Conservation (phyloP, 2,888 invertebrate genomes). For the Ganaspis brasiliensis region DNA sequence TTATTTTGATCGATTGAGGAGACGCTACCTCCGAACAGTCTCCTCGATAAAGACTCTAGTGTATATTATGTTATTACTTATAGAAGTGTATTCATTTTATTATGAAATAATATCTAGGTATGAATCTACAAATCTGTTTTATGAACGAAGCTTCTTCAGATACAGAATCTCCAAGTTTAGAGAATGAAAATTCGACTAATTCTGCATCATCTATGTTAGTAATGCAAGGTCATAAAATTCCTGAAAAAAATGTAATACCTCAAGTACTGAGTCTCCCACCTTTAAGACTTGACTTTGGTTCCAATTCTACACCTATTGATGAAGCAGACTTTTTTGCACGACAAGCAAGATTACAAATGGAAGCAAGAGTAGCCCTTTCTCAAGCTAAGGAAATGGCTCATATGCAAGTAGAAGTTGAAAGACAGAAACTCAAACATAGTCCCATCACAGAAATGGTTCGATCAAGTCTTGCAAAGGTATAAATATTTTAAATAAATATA, state of each 20-base stretch:
- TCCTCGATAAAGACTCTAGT: too few relatives aligned
- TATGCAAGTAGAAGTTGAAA: constrained; percentile 93
- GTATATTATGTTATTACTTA: too few relatives aligned
- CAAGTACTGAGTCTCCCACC: constrained; percentile 77
- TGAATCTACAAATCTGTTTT: constrained; percentile 97
- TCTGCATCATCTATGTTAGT: constrained; percentile 60
- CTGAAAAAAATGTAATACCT: constrained; percentile 63
- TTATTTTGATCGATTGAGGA: too few relatives aligned
- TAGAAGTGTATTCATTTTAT: too few relatives aligned
- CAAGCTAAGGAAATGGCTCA: constrained; percentile 96
- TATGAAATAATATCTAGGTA: constrained; percentile 82
- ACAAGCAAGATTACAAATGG: constrained; percentile 91
- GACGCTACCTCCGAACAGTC: too few relatives aligned
- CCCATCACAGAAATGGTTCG: constrained; percentile 94
- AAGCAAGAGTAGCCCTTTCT: constrained; percentile 92
- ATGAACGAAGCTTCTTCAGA: constrained; percentile 96
- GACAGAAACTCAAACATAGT: constrained; percentile 87
- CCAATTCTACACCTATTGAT: constrained; percentile 76
- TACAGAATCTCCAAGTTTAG: constrained; percentile 89
- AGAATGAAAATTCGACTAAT: constrained; percentile 82
- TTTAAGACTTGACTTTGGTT: constrained; percentile 72
- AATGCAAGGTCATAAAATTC: constrained; percentile 61
- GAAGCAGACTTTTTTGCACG: constrained; percentile 91
- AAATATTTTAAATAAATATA: background rate
- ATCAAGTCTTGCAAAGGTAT: constrained; percentile 88